A percentile compares a stretch with the other conserved stretches of the same genome.
Conservation (phyloP, 1,140 invertebrate genomes). For the Sinella curviseta region DNA sequence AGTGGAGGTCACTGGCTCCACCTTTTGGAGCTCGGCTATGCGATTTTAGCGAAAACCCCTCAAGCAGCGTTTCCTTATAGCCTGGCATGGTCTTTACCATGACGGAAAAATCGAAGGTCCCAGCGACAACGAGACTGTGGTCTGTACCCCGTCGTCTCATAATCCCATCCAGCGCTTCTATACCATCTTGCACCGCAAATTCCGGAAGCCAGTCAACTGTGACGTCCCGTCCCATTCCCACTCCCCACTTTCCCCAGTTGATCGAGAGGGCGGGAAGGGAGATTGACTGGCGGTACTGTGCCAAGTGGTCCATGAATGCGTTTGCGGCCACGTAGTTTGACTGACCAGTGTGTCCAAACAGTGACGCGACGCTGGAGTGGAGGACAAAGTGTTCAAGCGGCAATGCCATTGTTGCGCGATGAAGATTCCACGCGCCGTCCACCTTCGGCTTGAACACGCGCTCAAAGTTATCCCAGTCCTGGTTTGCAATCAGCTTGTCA, state of each 20-base stretch:
- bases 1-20: background rate
- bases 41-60: no score
- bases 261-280: background rate
- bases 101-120: background rate
- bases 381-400: background rate
- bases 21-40: background rate
- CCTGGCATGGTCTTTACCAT: background rate
- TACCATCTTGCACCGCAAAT: background rate
- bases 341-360: background rate
- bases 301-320: background rate
- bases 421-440: background rate
- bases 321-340: background rate
- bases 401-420: background rate
- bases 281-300: background rate
- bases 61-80: background rate
- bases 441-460: constrained; percentile 17
- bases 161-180: background rate
- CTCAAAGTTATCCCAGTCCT: background rate
- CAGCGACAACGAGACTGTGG: no score
- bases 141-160: background rate
- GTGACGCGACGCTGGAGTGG: background rate
- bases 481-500: background rate
- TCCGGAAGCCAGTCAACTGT: background rate
- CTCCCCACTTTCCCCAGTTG: background rate
- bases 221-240: background rate